Evolutionary conservation across 2,113 vertebrate species (phyloP).

Genomic region (Pelusios castaneus): DNA sequence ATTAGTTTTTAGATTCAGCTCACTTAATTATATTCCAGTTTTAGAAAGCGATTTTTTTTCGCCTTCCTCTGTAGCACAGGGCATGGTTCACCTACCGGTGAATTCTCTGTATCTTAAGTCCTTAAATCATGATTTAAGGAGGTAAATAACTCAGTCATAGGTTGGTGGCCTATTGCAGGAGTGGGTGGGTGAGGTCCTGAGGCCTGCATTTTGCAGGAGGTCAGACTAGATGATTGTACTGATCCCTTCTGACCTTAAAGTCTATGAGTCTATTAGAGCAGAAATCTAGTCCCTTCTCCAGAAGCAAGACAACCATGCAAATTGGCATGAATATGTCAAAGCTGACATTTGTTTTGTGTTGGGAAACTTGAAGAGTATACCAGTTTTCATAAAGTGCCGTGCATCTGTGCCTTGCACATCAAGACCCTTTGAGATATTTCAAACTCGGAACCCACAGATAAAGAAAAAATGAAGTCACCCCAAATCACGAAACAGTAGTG

Average conservation of each 20-base stretch:
- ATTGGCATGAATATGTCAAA: background rate
- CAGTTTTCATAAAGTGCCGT: background rate
- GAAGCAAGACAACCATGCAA: background rate
- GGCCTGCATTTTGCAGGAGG: no score
- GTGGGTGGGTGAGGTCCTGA: no score
- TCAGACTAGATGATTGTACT: no score
- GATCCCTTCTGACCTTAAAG: no score
- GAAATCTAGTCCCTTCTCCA: background rate
- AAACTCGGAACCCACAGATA: background rate
- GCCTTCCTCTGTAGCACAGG: no score
- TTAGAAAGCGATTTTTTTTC: background rate
- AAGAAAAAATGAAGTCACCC: background rate
- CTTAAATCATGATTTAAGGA: no score
- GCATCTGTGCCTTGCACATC: background rate
- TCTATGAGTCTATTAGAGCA: no score
- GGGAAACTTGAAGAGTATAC: background rate
- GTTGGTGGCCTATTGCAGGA: no score
- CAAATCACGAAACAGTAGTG: background rate
- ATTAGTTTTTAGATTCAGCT: background rate
- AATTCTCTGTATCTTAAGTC: no score
- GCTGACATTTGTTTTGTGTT: background rate
- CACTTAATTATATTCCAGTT: background rate
- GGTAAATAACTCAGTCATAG: no score
- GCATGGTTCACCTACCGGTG: no score
- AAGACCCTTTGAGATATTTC: background rate